Percentiles rank a stretch among this genome's conserved stretches.
Conservation (phyloP, 30 jellyfish, hydroid and myxozoan species). For the Aurelia aurita region DNA sequence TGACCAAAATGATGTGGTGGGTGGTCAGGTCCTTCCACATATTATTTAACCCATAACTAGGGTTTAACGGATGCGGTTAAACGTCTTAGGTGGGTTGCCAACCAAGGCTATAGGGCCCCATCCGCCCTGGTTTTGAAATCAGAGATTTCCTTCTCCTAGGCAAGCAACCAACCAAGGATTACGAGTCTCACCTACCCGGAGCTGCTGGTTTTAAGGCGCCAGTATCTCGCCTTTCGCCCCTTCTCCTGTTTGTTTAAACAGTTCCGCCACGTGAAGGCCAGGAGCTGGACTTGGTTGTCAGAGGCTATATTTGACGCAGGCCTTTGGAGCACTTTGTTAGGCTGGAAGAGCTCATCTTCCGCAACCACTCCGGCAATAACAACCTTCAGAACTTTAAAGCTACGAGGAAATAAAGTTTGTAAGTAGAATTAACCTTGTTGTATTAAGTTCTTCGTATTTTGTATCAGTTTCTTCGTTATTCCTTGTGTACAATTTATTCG, state of each 20-base stretch:
- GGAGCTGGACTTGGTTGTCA: slow-evolving; percentile 54
- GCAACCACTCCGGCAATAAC: slow-evolving; percentile 23
- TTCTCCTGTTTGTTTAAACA: slow-evolving; percentile 25
- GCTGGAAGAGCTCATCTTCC: slow-evolving; percentile 5
- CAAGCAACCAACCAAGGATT: slow-evolving; percentile 18
- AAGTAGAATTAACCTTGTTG: no score
- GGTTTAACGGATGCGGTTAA: slow-evolving; percentile 29
- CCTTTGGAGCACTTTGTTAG: slow-evolving; percentile 14
- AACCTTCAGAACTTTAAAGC: background rate
- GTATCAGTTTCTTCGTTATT: no score
- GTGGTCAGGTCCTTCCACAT: slow-evolving; percentile 6
- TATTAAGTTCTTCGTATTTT: no score
- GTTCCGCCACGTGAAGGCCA: slow-evolving; percentile 45
- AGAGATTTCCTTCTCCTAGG: slow-evolving; percentile 64
- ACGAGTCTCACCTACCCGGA: slow-evolving; percentile 48
- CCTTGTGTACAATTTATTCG: no score
- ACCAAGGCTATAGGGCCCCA: no score
- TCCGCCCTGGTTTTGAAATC: slow-evolving; percentile 65
- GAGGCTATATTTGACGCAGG: slow-evolving; percentile 46
- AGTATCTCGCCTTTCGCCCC: slow-evolving; percentile 41
- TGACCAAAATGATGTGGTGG: background rate
- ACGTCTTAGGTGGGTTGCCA: slow-evolving; percentile 18
- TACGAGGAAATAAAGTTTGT: no score
- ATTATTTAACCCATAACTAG: background rate
- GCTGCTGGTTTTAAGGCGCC: slow-evolving; percentile 37